Base-by-base conservation (phyloP, 1,140 invertebrate genomes). In the Himalopsyche phryganea region DNA sequence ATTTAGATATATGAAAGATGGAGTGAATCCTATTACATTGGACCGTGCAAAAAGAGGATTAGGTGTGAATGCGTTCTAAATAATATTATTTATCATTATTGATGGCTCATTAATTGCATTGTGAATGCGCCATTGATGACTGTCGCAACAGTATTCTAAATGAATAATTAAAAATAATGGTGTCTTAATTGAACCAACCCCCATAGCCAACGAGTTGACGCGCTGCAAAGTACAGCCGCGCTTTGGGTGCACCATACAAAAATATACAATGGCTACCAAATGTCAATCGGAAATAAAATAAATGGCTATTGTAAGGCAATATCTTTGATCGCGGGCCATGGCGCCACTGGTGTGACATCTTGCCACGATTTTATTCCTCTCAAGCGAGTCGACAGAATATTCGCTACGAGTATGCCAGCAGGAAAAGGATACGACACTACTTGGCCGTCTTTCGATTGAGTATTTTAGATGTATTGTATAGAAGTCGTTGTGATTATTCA, bases 231-330 rank as follows among this genome's bases (percentile, higher is more conserved):
- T 40, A 15, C 15, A n/a, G 38, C 33, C 33, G 33, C n/a, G 38
- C 38, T n/a, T 40, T 40, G n/a, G n/a, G 38, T 40, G 38, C 38
- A 4, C 11, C 38, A 40, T 15, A 40, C 11, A 13, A 11, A 15
- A 40, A 40, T 40, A 51, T 41, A 33, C 41, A 23, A 15, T 35
- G 47, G 40, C 52, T 61, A 18, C 41, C 14, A 15, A 36, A 47
- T 42, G 59, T 61, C 59, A 61, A 60, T 60, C 51, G 51, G 14
- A 28, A 45, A 32, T 49, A 49, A 47, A 58, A 59, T 52, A 59
- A 61, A 61, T 61, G 52, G 50, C 53, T 41, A 61, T 61, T 51
- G 52, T 61, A 20, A 45, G 36, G 46, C 33, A 20, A 42, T 61
- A 56, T 60, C 58, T 50, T 32, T 2, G 58, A 56, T 61, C 58